Evolutionary conservation across 2,797 vertebrate genomes (phyloP).

Genomic region (Eurystomus glaucurus): DNA sequence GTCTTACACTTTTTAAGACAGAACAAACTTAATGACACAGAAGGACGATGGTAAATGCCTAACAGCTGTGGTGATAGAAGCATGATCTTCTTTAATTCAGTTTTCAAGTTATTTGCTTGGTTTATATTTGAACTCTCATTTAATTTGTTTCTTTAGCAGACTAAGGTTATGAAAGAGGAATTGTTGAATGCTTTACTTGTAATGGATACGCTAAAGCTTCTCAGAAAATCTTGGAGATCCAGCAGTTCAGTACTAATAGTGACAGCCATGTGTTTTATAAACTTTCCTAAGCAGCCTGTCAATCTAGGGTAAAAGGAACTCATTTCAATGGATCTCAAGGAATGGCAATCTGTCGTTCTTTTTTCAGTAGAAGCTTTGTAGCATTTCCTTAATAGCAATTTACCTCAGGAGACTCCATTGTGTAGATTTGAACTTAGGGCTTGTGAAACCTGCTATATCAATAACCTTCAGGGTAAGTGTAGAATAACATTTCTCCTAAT

Average conservation of each 20-base stretch:
- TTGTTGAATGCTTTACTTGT: not conserved
- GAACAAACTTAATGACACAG: not conserved
- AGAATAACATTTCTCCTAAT: not conserved
- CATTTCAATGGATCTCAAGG: not conserved
- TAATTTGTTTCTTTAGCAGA: conserved; percentile 31
- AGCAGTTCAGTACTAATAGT: not conserved
- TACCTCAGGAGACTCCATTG: not conserved
- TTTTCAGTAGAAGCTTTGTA: not conserved
- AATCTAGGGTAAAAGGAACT: not conserved
- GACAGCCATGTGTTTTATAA: not conserved
- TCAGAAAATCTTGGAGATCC: not conserved
- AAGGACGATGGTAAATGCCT: not conserved
- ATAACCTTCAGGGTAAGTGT: not conserved
- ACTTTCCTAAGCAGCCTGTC: not conserved
- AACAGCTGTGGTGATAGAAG: not conserved
- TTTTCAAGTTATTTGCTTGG: not conserved
- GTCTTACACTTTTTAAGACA: not conserved
- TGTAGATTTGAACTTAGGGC: not conserved
- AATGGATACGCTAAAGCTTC: not conserved
- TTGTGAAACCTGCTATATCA: not conserved
- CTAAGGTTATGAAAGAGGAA: not conserved
- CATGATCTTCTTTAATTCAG: not conserved
- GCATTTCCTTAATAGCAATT: not conserved
- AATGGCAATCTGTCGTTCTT: not conserved
- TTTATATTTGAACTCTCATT: not conserved